These are phyloP conservation scores for Mungos mungo DNA, from an alignment of 2,113 vertebrate genomes.

Conservation along the genomic window DNA sequence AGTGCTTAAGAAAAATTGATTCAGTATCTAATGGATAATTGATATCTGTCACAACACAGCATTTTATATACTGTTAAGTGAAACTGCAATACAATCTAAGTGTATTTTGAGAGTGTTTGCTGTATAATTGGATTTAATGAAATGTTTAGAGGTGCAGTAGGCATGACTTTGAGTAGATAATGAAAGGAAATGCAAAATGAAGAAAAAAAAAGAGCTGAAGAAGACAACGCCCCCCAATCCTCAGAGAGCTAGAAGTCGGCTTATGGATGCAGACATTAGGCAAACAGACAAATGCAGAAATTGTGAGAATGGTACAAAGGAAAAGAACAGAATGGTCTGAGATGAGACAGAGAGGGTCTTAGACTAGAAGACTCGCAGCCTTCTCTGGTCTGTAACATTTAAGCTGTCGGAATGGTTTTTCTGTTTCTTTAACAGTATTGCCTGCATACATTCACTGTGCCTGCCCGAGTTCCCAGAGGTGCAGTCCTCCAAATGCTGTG, in stretches of 20 bases:
- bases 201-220: background rate
- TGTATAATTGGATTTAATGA: too few relatives aligned
- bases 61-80: too few relatives aligned
- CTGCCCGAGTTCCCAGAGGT: background rate
- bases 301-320: background rate
- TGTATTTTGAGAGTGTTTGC: too few relatives aligned
- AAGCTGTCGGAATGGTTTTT: background rate
- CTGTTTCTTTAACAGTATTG: background rate
- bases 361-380: background rate
- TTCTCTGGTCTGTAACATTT: background rate
- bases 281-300: background rate
- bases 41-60: too few relatives aligned
- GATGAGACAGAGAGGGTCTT: background rate
- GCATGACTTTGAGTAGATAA: too few relatives aligned
- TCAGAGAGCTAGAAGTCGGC: background rate
- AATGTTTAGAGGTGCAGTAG: too few relatives aligned
- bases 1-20: too few relatives aligned
- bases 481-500: background rate
- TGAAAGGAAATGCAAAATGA: too few relatives aligned
- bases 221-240: background rate
- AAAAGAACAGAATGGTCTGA: background rate
- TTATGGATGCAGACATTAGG: background rate
- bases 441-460: background rate
- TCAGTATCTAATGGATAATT: too few relatives aligned
- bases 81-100: too few relatives aligned